Percentiles rank a stretch among this genome's conserved stretches.
Evolutionary conservation across 2,113 vertebrate genomes (phyloP).

Genomic region (Sisor rabdophorus): DNA sequence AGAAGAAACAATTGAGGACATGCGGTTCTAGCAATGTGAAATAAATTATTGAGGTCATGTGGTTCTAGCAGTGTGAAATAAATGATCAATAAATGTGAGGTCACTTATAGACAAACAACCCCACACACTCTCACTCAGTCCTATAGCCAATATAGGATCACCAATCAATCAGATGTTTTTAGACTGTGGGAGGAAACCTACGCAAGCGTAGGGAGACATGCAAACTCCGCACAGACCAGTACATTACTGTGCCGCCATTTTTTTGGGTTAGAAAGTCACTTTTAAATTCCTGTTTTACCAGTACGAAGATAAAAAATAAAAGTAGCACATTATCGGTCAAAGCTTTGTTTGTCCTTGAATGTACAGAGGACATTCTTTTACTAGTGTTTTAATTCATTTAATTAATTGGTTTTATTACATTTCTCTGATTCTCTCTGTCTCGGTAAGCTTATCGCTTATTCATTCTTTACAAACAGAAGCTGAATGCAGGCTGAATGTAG

Average conservation of each 20-base stretch:
- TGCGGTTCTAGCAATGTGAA: background rate
- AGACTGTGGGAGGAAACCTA: too few relatives aligned
- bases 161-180: too few relatives aligned
- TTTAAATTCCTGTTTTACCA: background rate
- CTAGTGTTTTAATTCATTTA: too few relatives aligned
- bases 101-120: too few relatives aligned
- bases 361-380: background rate
- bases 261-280: too few relatives aligned
- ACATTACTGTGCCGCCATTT: too few relatives aligned
- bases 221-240: too few relatives aligned
- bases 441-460: constrained; percentile 46
- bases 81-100: too few relatives aligned
- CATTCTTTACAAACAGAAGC: constrained; percentile 29
- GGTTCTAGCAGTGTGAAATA: background rate
- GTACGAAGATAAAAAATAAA: background rate
- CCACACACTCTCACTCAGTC: too few relatives aligned
- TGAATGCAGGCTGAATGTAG: constrained; percentile 44
- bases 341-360: background rate
- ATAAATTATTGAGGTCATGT: background rate
- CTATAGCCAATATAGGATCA: too few relatives aligned
- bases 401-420: background rate
- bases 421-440: background rate
- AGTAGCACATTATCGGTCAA: background rate
- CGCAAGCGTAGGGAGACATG: too few relatives aligned
- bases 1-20: background rate